Evolutionary conservation across 2,797 vertebrate species (phyloP), one percentile per base, ranked within the genome.

Genomic region (Gallinago solitaria): DNA sequence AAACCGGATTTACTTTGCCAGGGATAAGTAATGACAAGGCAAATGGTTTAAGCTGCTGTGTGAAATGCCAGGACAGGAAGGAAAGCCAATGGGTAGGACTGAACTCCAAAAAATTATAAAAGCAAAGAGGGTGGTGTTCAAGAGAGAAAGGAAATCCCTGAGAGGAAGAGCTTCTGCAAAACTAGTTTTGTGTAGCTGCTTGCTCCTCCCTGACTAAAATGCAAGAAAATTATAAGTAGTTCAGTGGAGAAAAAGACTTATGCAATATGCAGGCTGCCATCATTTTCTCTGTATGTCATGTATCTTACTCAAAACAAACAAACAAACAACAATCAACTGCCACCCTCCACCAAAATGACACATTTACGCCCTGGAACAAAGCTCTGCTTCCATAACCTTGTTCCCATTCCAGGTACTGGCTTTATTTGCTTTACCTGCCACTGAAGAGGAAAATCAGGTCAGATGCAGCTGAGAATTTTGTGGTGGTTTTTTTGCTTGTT

Each of bases 91-190:
- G 69, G 27, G 8, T 25, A 68, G 74, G 73, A 73, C 16, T 47
- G 32, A 95, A 74, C 57, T 73, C 37, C 39, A 82, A 82, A 91
- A 90, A 89, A 87, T 75, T 67, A 80, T 63, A 89, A 47, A 80
- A 92, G 41, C 35, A 69, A 61, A 76, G 69, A 82, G 30, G 45
- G 39, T 35, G 39, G 28, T 65, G 87, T 54, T 88, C 59, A 90
- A 91, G 48, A 60, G 20, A 89, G 45, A 76, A 83, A 87, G 60
- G 81, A 94, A 93, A 91, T 53, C 16, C 21, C 56, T 18, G 21
- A 47, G 33, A 80, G 63, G 45, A 90, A 90, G 32, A 93, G 37
- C 27, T 89, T 78, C 69, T 84, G 83, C 80, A 84, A 82, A 96
- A 96, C 56, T 87, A 67, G 33, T 35, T 57, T 90, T 71, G 69